phyloP scores from a whole-genome alignment of 2,113 vertebrate genomes.

The Glareola pratincola region DNA sequence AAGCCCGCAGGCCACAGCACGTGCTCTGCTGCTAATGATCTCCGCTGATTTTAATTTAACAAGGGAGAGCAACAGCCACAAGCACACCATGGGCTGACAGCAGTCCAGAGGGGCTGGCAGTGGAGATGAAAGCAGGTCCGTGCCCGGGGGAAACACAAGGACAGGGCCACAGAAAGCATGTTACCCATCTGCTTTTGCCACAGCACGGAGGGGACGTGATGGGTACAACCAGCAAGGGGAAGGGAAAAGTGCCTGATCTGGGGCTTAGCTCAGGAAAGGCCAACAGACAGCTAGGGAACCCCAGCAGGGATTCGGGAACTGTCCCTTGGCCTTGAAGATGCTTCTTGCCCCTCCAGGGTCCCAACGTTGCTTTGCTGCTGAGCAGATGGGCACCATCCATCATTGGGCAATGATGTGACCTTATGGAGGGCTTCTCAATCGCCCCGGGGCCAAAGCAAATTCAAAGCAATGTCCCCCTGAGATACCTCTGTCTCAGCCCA shows the following conservation, averaged over 20 bases:
- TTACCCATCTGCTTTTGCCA: rapidly evolving
- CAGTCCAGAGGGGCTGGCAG: neutral
- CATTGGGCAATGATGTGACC: neutral
- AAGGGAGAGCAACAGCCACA: neutral
- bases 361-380: neutral
- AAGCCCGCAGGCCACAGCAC: neutral
- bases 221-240: neutral
- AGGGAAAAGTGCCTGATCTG: neutral
- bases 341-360: neutral
- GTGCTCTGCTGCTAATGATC: neutral
- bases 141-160: neutral
- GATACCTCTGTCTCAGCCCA: neutral
- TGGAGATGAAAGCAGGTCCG: rapidly evolving
- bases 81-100: neutral
- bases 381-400: neutral
- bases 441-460: neutral
- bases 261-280: neutral
- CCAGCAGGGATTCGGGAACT: neutral
- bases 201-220: neutral
- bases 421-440: neutral
- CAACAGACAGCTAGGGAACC: neutral
- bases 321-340: neutral
- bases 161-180: rapidly evolving
- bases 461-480: neutral
- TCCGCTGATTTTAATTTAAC: neutral